Evolutionary conservation across 2,113 vertebrate genomes (phyloP).

Genomic region (Rhombomys opimus): DNA sequence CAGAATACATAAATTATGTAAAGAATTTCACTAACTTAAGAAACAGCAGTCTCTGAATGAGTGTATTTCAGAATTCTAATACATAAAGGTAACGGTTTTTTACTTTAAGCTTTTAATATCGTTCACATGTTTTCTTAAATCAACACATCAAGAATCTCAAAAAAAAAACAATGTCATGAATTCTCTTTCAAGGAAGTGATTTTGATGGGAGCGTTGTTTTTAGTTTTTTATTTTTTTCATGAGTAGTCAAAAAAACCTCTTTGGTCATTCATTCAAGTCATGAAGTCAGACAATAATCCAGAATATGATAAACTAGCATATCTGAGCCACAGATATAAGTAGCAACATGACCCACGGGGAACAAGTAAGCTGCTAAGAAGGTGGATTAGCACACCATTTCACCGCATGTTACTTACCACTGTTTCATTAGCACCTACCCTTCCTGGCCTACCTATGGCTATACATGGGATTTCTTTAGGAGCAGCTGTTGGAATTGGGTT

Average conservation of each 20-base stretch:
- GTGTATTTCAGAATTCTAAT: neutral
- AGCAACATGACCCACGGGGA: neutral
- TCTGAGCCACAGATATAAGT: neutral
- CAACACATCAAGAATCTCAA: slow-evolving; percentile 51
- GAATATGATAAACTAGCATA: neutral
- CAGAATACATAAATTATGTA: neutral
- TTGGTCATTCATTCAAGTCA: neutral
- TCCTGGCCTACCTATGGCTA: neutral
- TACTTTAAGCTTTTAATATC: neutral
- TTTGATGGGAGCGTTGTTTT: neutral
- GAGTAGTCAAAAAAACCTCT: neutral
- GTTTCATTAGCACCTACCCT: neutral
- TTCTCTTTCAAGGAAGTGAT: slow-evolving; percentile 2
- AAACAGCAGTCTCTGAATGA: neutral
- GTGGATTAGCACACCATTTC: no score
- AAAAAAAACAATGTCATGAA: neutral
- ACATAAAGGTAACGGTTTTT: neutral
- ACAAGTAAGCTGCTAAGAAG: neutral
- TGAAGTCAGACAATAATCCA: neutral
- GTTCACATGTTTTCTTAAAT: slow-evolving; percentile 32
- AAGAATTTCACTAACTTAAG: slow-evolving; percentile 7
- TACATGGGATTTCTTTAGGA: neutral
- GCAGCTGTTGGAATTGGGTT: neutral
- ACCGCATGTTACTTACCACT: neutral
- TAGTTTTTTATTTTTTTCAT: neutral